phyloP scores from a whole-genome alignment of 2,113 vertebrate species.

The Gadus macrocephalus region DNA sequence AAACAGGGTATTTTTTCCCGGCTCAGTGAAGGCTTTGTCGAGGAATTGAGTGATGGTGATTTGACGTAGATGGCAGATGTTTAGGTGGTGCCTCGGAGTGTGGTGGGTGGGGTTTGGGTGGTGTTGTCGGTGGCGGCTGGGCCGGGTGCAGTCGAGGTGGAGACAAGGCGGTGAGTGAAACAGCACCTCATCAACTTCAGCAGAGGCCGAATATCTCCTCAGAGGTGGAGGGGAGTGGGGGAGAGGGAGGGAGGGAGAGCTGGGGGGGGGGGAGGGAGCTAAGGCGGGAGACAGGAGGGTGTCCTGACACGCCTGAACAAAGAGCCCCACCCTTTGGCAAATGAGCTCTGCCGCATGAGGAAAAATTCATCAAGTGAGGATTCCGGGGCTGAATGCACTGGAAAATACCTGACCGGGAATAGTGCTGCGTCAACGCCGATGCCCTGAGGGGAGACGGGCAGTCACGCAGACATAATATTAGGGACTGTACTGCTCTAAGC shows the following conservation, averaged over 20 bases:
- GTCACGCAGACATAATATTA: slow-evolving; percentile 59
- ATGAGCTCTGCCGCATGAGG: slow-evolving; percentile 13
- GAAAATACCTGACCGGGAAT: slow-evolving; percentile 43
- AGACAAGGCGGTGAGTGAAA: slow-evolving; percentile 10
- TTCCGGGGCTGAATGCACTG: slow-evolving; percentile 35
- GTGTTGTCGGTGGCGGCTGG: neutral
- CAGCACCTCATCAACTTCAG: slow-evolving; percentile 5
- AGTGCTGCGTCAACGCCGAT: slow-evolving; percentile 3
- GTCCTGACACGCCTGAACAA: slow-evolving; percentile 48
- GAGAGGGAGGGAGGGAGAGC: neutral
- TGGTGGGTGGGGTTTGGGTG: too few species aligned
- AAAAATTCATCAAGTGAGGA: slow-evolving; percentile 37
- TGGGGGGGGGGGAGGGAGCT: neutral
- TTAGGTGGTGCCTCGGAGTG: too few species aligned
- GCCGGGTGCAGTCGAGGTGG: slow-evolving; percentile 10
- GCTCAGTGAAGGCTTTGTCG: neutral
- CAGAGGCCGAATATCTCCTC: slow-evolving; percentile 17
- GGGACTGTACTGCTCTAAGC: slow-evolving; percentile 33
- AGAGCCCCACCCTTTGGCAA: slow-evolving; percentile 31
- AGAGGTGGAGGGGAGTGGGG: slow-evolving; percentile 15
- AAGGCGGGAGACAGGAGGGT: neutral
- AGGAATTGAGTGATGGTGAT: neutral
- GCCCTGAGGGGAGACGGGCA: slow-evolving; percentile 49
- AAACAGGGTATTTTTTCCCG: neutral
- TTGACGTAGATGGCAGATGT: too few species aligned